Evolutionary conservation across 2,888 invertebrate species (phyloP).

Genomic region (Polyommatus iphigenia): DNA sequence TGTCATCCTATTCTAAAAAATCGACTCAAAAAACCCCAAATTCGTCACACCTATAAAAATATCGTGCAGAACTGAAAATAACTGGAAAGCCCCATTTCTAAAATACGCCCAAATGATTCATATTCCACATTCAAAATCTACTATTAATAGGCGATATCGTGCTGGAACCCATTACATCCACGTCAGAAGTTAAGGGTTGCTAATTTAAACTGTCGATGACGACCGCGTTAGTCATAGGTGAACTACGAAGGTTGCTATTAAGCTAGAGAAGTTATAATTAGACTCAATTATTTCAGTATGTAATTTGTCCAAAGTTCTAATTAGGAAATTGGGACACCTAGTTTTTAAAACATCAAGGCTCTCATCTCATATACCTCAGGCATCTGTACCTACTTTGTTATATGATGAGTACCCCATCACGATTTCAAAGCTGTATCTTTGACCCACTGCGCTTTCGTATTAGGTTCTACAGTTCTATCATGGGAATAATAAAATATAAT

Average conservation of each 20-base stretch:
- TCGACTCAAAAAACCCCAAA: neutral
- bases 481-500: no score
- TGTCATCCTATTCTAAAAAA: neutral
- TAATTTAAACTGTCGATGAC: slow-evolving; percentile 4
- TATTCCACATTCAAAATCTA: neutral
- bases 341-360: neutral
- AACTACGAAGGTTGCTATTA: neutral
- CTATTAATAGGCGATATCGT: slow-evolving; percentile 11
- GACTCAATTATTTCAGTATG: neutral
- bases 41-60: neutral
- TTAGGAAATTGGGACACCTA: neutral
- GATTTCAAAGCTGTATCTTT: no score
- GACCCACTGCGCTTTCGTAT: no score
- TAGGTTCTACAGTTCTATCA: no score
- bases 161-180: neutral
- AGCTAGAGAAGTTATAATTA: neutral
- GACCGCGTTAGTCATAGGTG: neutral
- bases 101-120: slow-evolving; percentile 33
- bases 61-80: neutral
- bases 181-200: slow-evolving; percentile 18
- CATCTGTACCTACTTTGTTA: no score
- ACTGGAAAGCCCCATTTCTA: slow-evolving; percentile 34
- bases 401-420: no score
- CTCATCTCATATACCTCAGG: no score
- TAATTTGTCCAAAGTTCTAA: neutral